Conservation (phyloP, 2,113 vertebrate genomes). For the Columba janthina region DNA sequence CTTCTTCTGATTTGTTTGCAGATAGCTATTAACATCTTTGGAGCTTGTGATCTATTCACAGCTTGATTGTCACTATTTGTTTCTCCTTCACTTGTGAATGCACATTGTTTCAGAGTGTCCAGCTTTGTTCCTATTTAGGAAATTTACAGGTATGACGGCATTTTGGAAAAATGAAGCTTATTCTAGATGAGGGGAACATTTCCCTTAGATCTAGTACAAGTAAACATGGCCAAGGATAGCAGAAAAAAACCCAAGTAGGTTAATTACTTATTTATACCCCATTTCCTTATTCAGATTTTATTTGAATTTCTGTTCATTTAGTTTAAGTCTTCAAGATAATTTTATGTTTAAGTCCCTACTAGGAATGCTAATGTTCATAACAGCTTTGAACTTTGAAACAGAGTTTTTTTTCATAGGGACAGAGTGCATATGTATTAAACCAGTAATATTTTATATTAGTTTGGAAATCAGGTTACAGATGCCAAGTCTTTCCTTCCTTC, state of each 20-base stretch:
- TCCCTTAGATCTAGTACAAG: neutral
- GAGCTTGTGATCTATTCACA: neutral
- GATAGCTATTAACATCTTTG: neutral
- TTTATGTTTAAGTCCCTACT: neutral
- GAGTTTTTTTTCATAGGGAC: neutral
- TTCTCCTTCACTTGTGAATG: slow-evolving; percentile 29
- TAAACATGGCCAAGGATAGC: neutral
- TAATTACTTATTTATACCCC: neutral
- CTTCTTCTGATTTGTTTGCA: neutral
- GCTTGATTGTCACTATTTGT: slow-evolving; percentile 15
- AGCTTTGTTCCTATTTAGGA: neutral
- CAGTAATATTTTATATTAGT: neutral
- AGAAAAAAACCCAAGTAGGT: neutral
- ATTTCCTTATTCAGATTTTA: neutral
- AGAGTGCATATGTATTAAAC: neutral
- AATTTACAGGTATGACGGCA: neutral
- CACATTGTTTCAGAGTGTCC: neutral
- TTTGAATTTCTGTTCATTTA: neutral
- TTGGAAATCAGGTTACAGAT: slow-evolving; percentile 2
- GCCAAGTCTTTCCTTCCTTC: neutral
- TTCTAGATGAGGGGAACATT: neutral
- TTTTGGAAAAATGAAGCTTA: neutral
- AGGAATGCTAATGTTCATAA: neutral
- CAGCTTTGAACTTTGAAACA: neutral
- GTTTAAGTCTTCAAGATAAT: neutral